These are phyloP conservation scores for Vipera ursinii DNA, from an alignment of 2,797 vertebrate genomes.

Conservation along the genomic window DNA sequence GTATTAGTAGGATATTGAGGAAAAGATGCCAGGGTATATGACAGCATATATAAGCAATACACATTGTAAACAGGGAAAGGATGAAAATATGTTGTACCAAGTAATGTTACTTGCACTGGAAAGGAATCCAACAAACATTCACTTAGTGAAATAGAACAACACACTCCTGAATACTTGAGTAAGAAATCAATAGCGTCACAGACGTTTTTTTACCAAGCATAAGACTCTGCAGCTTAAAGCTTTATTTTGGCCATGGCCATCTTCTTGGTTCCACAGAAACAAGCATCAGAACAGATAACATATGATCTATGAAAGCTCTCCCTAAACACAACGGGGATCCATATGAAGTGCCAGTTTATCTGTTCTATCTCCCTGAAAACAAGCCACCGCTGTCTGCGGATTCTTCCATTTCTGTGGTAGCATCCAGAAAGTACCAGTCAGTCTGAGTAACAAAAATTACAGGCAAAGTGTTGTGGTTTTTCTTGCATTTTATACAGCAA, in stretches of 20 bases:
- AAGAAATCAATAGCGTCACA: not conserved
- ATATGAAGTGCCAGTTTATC: conserved; percentile 32
- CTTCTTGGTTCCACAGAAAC: not conserved
- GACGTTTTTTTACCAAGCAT: not conserved
- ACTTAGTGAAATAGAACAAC: not conserved
- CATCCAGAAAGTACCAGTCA: not conserved
- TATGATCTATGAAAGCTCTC: conserved; percentile 20
- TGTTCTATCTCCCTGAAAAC: conserved; percentile 13
- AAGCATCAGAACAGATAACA: conserved; percentile 10
- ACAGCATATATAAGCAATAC: not conserved
- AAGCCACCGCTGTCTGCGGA: not conserved
- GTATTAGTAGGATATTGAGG: not conserved
- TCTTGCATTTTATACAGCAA: not conserved
- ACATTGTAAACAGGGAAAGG: not conserved
- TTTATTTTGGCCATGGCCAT: not conserved
- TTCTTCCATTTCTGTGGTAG: not conserved
- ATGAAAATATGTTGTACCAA: not conserved
- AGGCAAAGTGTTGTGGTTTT: not conserved
- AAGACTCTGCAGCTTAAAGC: not conserved
- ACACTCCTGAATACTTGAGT: not conserved
- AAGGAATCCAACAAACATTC: not conserved
- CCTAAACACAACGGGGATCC: conserved; percentile 7
- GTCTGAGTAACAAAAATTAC: not conserved
- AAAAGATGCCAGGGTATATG: not conserved
- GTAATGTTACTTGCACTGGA: not conserved